Evolutionary conservation across 2,888 invertebrate species (phyloP), one percentile per base, ranked within the genome.

Genomic region (Therioaphis trifolii): DNA sequence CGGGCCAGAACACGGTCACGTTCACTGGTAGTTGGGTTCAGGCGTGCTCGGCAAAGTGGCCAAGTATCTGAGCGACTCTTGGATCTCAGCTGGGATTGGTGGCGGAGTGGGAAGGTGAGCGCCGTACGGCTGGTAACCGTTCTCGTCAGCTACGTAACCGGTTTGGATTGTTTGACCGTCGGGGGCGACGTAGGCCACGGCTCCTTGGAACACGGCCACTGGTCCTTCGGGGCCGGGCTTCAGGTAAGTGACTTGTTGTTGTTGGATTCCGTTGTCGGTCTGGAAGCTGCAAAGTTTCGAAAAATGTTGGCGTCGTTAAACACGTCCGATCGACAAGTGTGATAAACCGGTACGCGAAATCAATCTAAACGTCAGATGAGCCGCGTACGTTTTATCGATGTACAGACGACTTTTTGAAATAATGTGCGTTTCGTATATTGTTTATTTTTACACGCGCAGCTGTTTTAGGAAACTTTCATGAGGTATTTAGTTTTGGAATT

Each of bases 101-200:
- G 94, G 94, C 11, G 94, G 92, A 21, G 93, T 93, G 63, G 94
- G 94, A 86, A 94, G 89, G 88, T 94, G 94, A 63, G 93, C 93
- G 75, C 94, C 94, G 87, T 92, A 91, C 15, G 94, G 93, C 87
- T 93, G 92, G 89, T 93, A 95, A 84, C 94, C 95, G 88, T 93
- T 93, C 89, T 94, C 94, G 86, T 93, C 92, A 86, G 94, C 93
- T 84, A 90, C 87, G 88, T 93, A 94, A 66, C 89, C 88, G 85
- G 93, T 88, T 18, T 89, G 87, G 86, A 92, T 89, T 15, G 89
- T 89, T 71, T 90, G 89, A 18, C 93, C 93, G 86, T 93, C 93
- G 18, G 92, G 92, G 29, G 92, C 90, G 4, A 93, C 91, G 87
- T 94, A 94, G 0, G 94, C 91, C 87, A 92, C 94, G 61, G 93